Base-by-base conservation (phyloP, 2,797 vertebrate genomes). In the Aeoliscus strigatus region DNA sequence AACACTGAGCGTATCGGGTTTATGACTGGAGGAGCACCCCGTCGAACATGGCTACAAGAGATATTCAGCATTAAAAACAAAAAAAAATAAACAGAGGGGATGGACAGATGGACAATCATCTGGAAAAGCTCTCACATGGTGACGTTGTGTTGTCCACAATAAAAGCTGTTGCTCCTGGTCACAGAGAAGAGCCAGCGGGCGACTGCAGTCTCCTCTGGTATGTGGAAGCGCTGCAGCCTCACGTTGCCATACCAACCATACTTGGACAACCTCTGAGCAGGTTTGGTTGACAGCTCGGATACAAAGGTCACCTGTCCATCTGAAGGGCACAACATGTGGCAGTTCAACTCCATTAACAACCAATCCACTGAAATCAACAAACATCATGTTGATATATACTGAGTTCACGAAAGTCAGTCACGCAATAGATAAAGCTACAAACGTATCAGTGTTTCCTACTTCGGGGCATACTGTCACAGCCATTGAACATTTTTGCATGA, bases 221-320 rank as follows among this genome's bases (percentile, higher is more conserved):
- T 89, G 0, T 36, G 84, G 76, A 97, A 98, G 66, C 77, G 89
- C 82, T 93, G 92, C 55, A 98, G 84, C 32, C 91, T 88, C 36
- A 87, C 86, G 0, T 86, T 96, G 14, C 92, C 93, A 0, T 91
- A 97, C 92, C 94, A 96, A 50, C 81, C 87, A 52, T 95, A 98
- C 73, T 87, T 91, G 12, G 93, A 91, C 60, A 98, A 66, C 65
- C 84, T 91, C 86, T 97, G 94, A 0, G 91, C 87, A 0, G 86
- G 84, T 82, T 92, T 93, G 0, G 92, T 91, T 29, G 89, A 93
- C 40, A 93, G 89, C 70, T 93, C 91, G 0, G 91, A 90, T 0
- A 90, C 79, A 3, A 91, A 91, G 0, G 87, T 82, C 49, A 81
- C 42, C 27, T 82, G 90, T 86, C 75, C 25, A 60, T 70, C 66